These are phyloP conservation scores for Drosophila merina DNA, from an alignment of 2,888 invertebrate genomes.

Conservation along the genomic window DNA sequence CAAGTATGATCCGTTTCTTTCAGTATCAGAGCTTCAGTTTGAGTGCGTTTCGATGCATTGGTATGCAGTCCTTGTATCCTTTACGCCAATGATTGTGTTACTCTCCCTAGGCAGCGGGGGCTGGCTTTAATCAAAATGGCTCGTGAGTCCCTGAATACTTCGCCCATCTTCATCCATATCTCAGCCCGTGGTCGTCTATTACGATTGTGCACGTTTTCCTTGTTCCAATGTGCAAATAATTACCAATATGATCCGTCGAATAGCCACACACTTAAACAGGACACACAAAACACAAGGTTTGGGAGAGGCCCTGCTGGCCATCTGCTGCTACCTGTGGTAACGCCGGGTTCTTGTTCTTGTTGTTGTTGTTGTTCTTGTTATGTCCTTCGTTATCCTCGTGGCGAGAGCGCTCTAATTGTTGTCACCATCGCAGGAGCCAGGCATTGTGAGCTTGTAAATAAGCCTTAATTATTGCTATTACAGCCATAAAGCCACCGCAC, in stretches of 20 bases:
- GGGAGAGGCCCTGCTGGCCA: constrained; percentile 51
- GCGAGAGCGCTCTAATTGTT: constrained; percentile 41
- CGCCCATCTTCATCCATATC: background rate
- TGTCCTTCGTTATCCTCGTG: constrained; percentile 38
- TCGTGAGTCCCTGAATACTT: constrained; percentile 40
- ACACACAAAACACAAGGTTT: constrained; percentile 14
- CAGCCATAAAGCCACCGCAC: constrained; percentile 77
- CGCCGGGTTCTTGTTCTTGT: constrained; percentile 15
- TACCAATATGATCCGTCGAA: constrained; percentile 72
- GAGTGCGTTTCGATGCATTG: constrained; percentile 35
- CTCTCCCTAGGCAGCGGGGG: constrained; percentile 5
- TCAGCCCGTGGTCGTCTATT: background rate
- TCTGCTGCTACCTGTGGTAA: constrained; percentile 52
- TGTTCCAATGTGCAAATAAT: constrained; percentile 66
- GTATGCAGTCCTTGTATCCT: constrained; percentile 38
- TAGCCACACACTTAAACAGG: constrained; percentile 44
- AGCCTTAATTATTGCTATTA: constrained; percentile 77
- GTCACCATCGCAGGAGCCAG: constrained; percentile 29
- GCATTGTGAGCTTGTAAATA: constrained; percentile 74
- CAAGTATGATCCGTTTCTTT: background rate
- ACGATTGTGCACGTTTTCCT: constrained; percentile 23
- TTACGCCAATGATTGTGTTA: constrained; percentile 29
- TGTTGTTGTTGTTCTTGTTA: constrained; percentile 8
- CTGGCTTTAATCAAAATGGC: constrained; percentile 56
- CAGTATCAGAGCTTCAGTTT: constrained; percentile 10